Evolutionary conservation across 2,888 invertebrate species (phyloP), one percentile per base, ranked within the genome.

Genomic region (Plebejus argus): DNA sequence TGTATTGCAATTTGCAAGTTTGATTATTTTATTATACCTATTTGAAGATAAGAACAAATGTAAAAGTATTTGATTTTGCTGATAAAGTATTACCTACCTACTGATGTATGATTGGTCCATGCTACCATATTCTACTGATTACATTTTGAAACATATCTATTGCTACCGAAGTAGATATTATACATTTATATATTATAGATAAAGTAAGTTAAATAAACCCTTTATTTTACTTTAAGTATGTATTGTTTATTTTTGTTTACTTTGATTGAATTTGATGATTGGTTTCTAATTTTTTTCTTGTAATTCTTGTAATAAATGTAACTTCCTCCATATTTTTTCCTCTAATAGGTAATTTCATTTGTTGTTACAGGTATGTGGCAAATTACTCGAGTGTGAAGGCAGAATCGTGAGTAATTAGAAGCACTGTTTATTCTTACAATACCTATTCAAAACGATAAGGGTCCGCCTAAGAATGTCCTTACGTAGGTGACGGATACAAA

Each of bases 361-460:
- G 20, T 79, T 81, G 76, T 83, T 83, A 39, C 82, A 82, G 82
- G 82, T 82, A 82, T 56, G 81, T 81, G 56, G 39, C 2, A 56
- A 74, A 78, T 77, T 66, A 70, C 78, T 74, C 76, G 76, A 70
- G 70, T 71, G 66, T 66, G 66, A 77, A 79, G 78, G 76, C 77
- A 76, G 58, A 78, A 76, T 79, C 79, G 81, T 79, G 78, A 80
- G 81, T 81, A 80, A 79, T 79, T 79, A 80, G 77, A 78, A 76
- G 78, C 28, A 78, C 66, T 78, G 78, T 81, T 45, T 78, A 78
- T 79, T 78, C 74, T 78, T 76, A 78, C 70, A 53, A 78, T 78
- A 70, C 45, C 71, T 76, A 79, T 79, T 78, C 12, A 45, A 35
- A 71, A 39, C 15, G 23, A 66, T 61, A 12, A 23, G 23, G 20